A percentile compares a stretch with the other conserved stretches of the same genome.
Evolutionary conservation across 2,113 vertebrate species (phyloP).

Genomic region (Lagopus muta): DNA sequence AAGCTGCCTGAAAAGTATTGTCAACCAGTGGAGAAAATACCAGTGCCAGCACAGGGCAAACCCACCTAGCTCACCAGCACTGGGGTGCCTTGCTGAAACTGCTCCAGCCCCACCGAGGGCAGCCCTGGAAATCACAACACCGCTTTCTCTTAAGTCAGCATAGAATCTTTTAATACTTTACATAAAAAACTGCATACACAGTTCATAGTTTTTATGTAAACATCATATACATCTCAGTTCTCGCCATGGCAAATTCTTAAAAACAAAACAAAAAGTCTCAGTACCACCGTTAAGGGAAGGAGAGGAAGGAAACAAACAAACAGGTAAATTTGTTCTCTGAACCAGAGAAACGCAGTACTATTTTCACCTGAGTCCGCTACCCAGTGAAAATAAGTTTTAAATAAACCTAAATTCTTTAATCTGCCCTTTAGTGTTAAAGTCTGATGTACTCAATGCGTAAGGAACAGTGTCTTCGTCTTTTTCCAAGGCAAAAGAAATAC

Average conservation of each 20-base stretch:
- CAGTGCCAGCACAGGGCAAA: neutral
- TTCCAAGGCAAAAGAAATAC: conserved; percentile 46
- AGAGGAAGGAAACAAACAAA: conserved; percentile 23
- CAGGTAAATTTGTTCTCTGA: conserved; percentile 72
- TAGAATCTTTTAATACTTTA: conserved; percentile 85
- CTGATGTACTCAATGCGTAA: neutral
- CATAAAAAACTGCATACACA: conserved; percentile 86
- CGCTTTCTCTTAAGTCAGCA: conserved; percentile 62
- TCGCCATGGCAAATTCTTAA: conserved; percentile 77
- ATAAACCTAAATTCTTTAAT: conserved; percentile 47
- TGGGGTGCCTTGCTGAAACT: too few relatives aligned
- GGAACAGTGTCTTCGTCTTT: conserved; percentile 30
- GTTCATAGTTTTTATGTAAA: conserved; percentile 83
- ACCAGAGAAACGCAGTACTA: conserved; percentile 74
- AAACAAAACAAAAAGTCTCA: conserved; percentile 75
- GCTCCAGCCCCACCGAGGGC: neutral
- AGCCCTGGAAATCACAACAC: conserved; percentile 37
- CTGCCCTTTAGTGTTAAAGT: conserved; percentile 2
- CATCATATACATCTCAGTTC: conserved; percentile 80
- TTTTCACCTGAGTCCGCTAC: conserved; percentile 65
- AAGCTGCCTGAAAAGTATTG: neutral
- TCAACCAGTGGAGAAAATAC: neutral
- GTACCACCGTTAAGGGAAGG: conserved; percentile 76
- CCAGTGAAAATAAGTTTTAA: conserved; percentile 64
- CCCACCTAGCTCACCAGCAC: rapidly evolving